Percentiles rank a stretch among this genome's conserved stretches.
Conservation (phyloP, 2,888 invertebrate genomes). For the Ochropleura leucogaster region DNA sequence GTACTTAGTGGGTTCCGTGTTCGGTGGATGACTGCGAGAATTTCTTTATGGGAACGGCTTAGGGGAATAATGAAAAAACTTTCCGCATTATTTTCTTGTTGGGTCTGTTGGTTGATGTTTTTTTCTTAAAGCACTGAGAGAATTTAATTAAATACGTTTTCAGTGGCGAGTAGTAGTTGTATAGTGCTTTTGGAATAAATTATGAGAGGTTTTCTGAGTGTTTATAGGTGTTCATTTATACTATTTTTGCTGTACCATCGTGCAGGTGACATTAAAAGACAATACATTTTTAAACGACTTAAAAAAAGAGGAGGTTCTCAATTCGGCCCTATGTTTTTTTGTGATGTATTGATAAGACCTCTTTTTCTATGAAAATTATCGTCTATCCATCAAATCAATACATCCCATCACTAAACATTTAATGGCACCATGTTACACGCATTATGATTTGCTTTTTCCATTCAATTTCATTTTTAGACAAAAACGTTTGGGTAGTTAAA, state of each 20-base stretch:
- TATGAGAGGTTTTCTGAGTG: background rate
- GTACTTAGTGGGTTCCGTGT: conserved; percentile 62
- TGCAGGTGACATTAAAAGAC: no score
- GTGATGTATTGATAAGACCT: background rate
- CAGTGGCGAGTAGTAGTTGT: background rate
- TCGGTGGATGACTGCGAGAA: conserved; percentile 60
- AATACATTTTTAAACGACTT: no score
- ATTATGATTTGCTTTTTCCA: no score
- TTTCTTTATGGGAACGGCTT: conserved; percentile 66
- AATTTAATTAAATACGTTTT: conserved; percentile 47
- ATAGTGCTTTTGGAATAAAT: background rate
- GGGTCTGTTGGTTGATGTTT: conserved; percentile 6
- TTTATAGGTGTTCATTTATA: background rate
- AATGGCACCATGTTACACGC: no score
- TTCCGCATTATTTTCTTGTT: conserved; percentile 52
- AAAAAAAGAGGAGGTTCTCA: no score
- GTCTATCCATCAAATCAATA: no score
- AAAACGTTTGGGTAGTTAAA: no score
- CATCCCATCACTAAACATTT: no score
- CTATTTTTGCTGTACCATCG: background rate
- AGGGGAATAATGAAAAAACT: conserved; percentile 68
- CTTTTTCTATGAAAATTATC: no score
- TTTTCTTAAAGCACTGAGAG: conserved; percentile 14
- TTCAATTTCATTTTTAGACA: no score
- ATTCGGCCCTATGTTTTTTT: no score